Base-by-base conservation (phyloP, 2,888 invertebrate species). In the Himalopsyche japonica region DNA sequence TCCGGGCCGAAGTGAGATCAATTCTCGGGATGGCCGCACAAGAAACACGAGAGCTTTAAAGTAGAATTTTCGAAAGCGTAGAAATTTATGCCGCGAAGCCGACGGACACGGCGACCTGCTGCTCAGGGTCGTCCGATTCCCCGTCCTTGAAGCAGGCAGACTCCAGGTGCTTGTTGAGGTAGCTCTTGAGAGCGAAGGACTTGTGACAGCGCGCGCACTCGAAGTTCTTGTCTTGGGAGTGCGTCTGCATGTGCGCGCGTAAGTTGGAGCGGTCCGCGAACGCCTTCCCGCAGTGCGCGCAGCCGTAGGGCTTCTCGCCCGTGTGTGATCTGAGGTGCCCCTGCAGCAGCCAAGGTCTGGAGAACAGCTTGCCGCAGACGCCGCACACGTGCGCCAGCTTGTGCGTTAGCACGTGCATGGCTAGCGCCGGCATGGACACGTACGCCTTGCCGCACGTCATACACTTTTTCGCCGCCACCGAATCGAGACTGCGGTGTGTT, bases 391-490 rank as follows among this genome's bases (percentile, higher is more conserved):
- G 98, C n/a, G 95, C 95, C 88, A 98, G 94, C 89, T 98, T 97
- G 92, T 99, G 99, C 81, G 98, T 98, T 81, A 96, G 93, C 86
- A 97, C 95, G 90, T 97, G 97, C 96, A 97, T 98, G 79, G 98
- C 97, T 82, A 99, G 93, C 3, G 98, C 98, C 0, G 99, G 99
- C 98, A 99, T 99, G 88, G 97, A 97, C 81, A 99, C 99, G 92
- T 99, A 99, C 20, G 98, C 97, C 91, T 98, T 98, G 88, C 97
- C 97, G 91, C 98, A 99, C 88, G 97, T 97, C 89, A 96, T 96
- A 91, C 99, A 99, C 89, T 97, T 97, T 91, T 98, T 98, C 76
- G 98, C 98, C 87, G 97, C 95, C 88, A 97, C 95, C 15, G 98
- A 98, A 92, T 99, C 98, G 79, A 98, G 93, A 88, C 98, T 97